Percentiles rank a stretch among this genome's conserved stretches.
Evolutionary conservation across 2,888 invertebrate species (phyloP).

Genomic region (Pollenia labialis): DNA sequence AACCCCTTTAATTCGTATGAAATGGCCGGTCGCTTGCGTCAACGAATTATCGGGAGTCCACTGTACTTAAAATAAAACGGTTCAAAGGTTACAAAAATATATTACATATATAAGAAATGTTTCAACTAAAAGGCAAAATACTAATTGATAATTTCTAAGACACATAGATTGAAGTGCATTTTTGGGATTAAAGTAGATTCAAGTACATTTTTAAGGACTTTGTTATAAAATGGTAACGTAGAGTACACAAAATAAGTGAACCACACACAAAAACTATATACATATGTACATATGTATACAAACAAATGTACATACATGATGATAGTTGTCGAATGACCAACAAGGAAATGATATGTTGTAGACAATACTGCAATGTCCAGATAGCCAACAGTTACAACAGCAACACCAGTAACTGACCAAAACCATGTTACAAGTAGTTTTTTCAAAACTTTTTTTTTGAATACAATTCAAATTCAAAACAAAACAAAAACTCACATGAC

Average conservation of each 20-base stretch:
- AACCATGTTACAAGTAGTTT: slow-evolving; percentile 50
- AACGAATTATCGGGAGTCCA: too few relatives aligned
- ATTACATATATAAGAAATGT: too few relatives aligned
- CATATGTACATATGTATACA: neutral
- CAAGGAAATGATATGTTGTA: slow-evolving; percentile 68
- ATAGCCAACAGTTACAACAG: neutral
- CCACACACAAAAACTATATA: neutral
- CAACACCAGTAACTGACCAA: slow-evolving; percentile 29
- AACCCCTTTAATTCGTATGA: too few relatives aligned
- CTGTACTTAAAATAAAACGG: too few relatives aligned
- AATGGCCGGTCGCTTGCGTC: too few relatives aligned
- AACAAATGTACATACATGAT: neutral
- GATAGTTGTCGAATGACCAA: slow-evolving; percentile 49
- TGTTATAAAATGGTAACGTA: neutral
- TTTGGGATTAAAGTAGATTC: too few relatives aligned
- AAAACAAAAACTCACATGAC: slow-evolving; percentile 46
- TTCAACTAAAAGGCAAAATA: too few relatives aligned
- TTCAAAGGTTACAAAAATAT: too few relatives aligned
- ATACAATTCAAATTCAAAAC: neutral
- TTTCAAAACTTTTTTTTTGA: slow-evolving; percentile 14
- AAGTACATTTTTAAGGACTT: neutral
- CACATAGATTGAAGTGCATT: too few relatives aligned
- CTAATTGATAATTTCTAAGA: too few relatives aligned
- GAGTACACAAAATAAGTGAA: neutral
- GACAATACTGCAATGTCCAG: slow-evolving; percentile 50